These are phyloP conservation scores for Drosophila arawakana DNA, from an alignment of 1,140 invertebrate species.

Conservation along the genomic window DNA sequence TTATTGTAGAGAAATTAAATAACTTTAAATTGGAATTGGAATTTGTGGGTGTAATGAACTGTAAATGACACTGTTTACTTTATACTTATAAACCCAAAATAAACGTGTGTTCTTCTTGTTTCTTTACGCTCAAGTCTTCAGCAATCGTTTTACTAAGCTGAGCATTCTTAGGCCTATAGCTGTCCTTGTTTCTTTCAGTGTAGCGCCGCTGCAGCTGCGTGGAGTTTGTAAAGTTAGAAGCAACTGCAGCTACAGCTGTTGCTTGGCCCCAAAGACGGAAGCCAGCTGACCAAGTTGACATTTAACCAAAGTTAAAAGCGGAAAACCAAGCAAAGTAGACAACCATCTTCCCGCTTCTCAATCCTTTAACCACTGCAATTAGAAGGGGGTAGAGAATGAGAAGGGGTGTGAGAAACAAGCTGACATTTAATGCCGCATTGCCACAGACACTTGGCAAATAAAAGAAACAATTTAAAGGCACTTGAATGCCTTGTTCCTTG, in stretches of 20 bases:
- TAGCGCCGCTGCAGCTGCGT: background rate
- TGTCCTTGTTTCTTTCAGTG: background rate
- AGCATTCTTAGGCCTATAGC: background rate
- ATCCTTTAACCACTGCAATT: background rate
- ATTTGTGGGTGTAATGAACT: no score
- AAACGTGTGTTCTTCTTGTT: no score
- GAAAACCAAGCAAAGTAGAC: slow-evolving; percentile 57
- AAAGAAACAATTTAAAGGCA: slow-evolving; percentile 36
- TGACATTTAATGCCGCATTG: slow-evolving; percentile 35
- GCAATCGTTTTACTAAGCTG: background rate
- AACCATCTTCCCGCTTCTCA: background rate
- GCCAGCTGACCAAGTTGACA: slow-evolving; percentile 64
- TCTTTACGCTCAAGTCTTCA: no score
- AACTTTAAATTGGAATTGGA: no score
- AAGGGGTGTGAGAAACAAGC: slow-evolving; percentile 27
- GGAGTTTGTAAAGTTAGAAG: slow-evolving; percentile 19
- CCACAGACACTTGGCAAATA: slow-evolving; percentile 31
- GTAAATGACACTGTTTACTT: no score
- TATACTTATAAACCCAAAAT: no score
- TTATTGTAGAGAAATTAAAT: no score
- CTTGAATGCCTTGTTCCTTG: slow-evolving; percentile 20
- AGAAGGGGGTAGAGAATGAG: slow-evolving; percentile 26
- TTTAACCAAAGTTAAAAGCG: slow-evolving; percentile 66
- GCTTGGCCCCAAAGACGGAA: slow-evolving; percentile 40
- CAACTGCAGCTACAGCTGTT: slow-evolving; percentile 62